Conservation (phyloP, 2,113 vertebrate genomes). For the Chaetodon auriga region DNA sequence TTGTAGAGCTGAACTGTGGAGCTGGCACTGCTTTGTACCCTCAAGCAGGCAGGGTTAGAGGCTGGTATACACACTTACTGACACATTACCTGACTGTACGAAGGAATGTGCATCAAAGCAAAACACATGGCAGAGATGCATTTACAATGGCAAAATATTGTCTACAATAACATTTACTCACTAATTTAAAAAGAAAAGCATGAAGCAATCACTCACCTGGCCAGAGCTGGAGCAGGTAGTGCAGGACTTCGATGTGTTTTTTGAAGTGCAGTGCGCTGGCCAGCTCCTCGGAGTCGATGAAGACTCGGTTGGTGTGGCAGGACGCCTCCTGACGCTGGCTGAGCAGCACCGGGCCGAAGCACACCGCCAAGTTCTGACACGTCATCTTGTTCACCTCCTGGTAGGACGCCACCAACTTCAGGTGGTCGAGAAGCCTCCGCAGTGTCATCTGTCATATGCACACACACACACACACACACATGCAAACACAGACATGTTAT, state of each 20-base stretch:
- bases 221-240: conserved; percentile 98
- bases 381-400: conserved; percentile 98
- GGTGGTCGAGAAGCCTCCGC: conserved; percentile 93
- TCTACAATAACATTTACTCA: neutral
- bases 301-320: conserved; percentile 93
- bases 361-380: conserved; percentile 98
- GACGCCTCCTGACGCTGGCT: conserved; percentile 95
- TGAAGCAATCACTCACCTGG: conserved; percentile 86
- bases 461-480: conserved; percentile 21
- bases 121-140: conserved; percentile 75
- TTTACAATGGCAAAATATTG: neutral
- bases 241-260: conserved; percentile 98
- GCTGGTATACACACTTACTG: neutral
- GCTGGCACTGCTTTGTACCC: conserved; percentile 32
- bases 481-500: conserved; percentile 37
- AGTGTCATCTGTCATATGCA: conserved; percentile 88
- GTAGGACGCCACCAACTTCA: conserved; percentile 95
- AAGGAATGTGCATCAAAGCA: neutral
- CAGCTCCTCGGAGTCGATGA: conserved; percentile 96
- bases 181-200: neutral
- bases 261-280: conserved; percentile 98
- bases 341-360: conserved; percentile 96
- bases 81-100: conserved; percentile 8
- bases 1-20: conserved; percentile 58
- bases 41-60: neutral